phyloP scores from a whole-genome alignment of 2,113 vertebrate genomes.

The Rhinogobius similis region DNA sequence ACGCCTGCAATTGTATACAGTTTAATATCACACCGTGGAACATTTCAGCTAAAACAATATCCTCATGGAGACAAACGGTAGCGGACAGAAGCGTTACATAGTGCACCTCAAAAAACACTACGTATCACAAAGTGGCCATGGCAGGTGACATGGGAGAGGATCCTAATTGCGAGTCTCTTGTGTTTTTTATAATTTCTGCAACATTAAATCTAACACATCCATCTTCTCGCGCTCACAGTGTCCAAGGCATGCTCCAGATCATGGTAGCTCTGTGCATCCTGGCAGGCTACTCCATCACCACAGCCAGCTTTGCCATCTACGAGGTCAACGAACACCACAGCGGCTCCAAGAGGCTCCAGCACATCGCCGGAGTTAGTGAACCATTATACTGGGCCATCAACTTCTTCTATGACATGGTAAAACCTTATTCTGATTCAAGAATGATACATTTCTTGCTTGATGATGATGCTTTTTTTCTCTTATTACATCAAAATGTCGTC shows the following conservation, averaged over 20 bases:
- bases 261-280: slow-evolving; percentile 89
- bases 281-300: slow-evolving; percentile 92
- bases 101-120: not conserved
- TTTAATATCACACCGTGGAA: not conserved
- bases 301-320: slow-evolving; percentile 90
- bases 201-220: not conserved
- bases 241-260: slow-evolving; percentile 86
- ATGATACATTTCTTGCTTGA: not conserved
- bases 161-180: not conserved
- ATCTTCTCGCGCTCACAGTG: slow-evolving; percentile 62
- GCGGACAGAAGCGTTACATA: not conserved
- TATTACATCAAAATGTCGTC: no score
- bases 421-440: not conserved
- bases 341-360: slow-evolving; percentile 91
- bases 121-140: not conserved
- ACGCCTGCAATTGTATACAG: no score
- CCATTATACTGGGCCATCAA: slow-evolving; percentile 91
- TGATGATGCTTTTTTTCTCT: no score
- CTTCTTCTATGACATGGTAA: slow-evolving; percentile 96
- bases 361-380: slow-evolving; percentile 91
- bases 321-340: slow-evolving; percentile 90
- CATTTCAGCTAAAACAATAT: not conserved
- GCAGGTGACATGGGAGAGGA: not conserved
- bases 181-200: not conserved
- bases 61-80: no score